Percentiles rank a stretch among this genome's conserved stretches.
Conservation (phyloP, 2,113 vertebrate genomes). For the Meles meles region DNA sequence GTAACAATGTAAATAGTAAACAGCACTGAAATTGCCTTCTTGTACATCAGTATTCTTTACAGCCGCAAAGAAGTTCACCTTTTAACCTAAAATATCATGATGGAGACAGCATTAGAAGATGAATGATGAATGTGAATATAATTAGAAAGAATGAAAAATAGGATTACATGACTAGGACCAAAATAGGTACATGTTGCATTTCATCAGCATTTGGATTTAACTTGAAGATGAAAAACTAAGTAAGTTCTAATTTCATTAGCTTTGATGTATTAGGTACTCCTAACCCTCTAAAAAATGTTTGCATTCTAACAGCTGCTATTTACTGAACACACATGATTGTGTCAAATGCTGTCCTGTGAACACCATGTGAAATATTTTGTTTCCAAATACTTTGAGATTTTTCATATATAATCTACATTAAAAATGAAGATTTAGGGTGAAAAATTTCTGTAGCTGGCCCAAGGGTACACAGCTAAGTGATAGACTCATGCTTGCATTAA, state of each 20-base stretch:
- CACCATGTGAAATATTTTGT: not conserved
- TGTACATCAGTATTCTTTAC: not conserved
- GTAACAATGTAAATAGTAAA: not conserved
- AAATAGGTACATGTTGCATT: not conserved
- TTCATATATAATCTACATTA: not conserved
- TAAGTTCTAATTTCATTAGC: not conserved
- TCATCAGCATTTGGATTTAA: not conserved
- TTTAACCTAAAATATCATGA: not conserved
- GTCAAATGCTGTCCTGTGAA: accelerated
- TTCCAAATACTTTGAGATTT: not conserved
- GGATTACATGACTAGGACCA: not conserved
- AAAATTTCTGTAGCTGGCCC: not conserved
- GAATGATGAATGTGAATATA: not conserved
- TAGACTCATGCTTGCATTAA: not conserved
- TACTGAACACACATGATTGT: not conserved
- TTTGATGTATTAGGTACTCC: not conserved
- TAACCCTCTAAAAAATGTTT: not conserved
- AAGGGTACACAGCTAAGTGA: not conserved
- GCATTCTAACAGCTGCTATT: not conserved
- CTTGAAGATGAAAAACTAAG: not conserved
- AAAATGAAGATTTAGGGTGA: not conserved
- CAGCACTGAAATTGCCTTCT: not conserved
- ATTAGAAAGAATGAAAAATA: not conserved
- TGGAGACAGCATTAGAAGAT: not conserved
- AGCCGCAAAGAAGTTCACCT: not conserved